Evolutionary conservation across 1,140 invertebrate genomes (phyloP).

Genomic region (Pseudomyrmex pallidus): DNA sequence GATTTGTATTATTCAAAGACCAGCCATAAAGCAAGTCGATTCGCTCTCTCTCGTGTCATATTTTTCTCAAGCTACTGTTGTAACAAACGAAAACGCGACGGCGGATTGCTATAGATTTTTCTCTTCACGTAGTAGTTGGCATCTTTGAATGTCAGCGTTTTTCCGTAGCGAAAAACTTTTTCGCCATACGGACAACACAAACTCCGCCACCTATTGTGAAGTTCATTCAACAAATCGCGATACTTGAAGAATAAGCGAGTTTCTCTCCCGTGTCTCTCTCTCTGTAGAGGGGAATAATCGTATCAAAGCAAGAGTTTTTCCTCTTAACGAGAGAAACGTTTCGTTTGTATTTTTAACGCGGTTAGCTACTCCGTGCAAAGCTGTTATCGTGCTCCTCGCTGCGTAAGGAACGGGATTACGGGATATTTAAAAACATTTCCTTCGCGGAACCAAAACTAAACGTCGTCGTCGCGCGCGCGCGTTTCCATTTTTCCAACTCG

Average conservation of each 20-base stretch:
- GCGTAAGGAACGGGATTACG: slow-evolving; percentile 19
- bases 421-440: slow-evolving; percentile 32
- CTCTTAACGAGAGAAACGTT: background rate
- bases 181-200: background rate
- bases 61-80: no score
- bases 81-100: no score
- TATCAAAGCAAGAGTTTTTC: slow-evolving; percentile 16
- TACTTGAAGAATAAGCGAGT: background rate
- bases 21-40: no score
- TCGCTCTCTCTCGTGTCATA: no score
- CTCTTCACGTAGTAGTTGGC: background rate
- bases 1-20: no score
- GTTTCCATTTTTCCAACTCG: slow-evolving; percentile 44
- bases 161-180: background rate
- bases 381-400: background rate
- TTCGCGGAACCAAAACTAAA: slow-evolving; percentile 15
- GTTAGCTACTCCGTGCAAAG: background rate
- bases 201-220: background rate
- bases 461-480: background rate
- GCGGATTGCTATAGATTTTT: background rate
- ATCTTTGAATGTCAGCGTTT: slow-evolving; percentile 14
- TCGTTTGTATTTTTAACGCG: background rate
- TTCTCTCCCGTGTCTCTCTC: background rate
- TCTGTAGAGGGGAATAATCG: slow-evolving; percentile 5
- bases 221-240: slow-evolving; percentile 3